Evolutionary conservation across 2,888 invertebrate genomes (phyloP), one percentile per base, ranked within the genome.

Genomic region (Oscheius sp.): DNA sequence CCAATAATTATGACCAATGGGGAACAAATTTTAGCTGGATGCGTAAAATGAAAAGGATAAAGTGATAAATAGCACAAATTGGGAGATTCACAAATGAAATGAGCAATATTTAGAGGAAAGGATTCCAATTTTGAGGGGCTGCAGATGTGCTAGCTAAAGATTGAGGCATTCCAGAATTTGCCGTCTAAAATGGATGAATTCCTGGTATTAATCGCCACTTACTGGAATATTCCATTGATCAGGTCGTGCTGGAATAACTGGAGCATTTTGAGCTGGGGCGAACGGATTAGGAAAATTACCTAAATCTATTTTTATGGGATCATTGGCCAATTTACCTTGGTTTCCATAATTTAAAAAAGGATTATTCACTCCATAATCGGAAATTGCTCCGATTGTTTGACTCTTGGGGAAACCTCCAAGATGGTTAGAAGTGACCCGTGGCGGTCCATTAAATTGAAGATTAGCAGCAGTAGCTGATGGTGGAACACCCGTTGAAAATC

Each of bases 401-500:
- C 73, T 73, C 18, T 73, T 73, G 5, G 73, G 73, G n/a, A 73
- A 25, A 7, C 45, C 25, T 13, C 52, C 52, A 35, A 66, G 9
- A 9, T 16, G 13, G 21, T 46, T 49, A 6, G 49, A 13, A 29
- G 66, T 12, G 2, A 13, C 3, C 7, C 43, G 41, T 12, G 45
- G 1, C 0, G 66, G 13, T 43, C 69, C 69, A 41, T 55, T 69
- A 46, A 27, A 43, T 25, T 66, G 66, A n/a, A 53, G 35, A 29
- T 23, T 61, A 6, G 27, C 35, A 2, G 71, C 21, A 7, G 59
- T 63, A 2, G 59, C 5, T 13, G 66, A 53, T 6, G 73, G 73
- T 13, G 73, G 73, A 16, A 69, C 18, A 1, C 73, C 73, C 13
- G 73, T 73, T 3, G 73, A 73, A 49, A 73, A 73, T 12, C 73